A percentile compares a stretch with the other conserved stretches of the same genome.
These are phyloP conservation scores for Sciaenops ocellatus DNA, from an alignment of 2,797 vertebrate genomes.

Conservation along the genomic window DNA sequence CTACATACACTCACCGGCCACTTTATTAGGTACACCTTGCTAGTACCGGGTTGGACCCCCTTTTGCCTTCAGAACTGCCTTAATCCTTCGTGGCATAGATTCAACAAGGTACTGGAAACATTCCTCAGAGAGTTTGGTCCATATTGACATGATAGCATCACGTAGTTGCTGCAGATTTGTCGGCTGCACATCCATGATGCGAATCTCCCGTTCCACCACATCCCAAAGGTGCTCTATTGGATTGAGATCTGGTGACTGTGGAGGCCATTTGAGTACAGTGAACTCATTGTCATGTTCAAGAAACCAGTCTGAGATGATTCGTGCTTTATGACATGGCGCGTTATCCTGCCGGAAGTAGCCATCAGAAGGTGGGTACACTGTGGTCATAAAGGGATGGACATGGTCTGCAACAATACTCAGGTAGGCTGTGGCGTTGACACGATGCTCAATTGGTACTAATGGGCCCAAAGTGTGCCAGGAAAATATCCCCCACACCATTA, in stretches of 20 bases:
- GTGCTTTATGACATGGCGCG: constrained; percentile 2
- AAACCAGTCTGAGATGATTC: constrained; percentile 5
- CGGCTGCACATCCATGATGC: constrained; percentile 67
- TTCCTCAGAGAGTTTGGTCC: constrained; percentile 5
- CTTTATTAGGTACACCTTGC: no score
- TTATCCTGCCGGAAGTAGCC: constrained; percentile 63
- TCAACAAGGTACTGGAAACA: no score
- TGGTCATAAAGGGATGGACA: constrained; percentile 46
- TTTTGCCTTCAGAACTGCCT: no score
- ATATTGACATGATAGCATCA: constrained; percentile 48
- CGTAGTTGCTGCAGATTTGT: constrained; percentile 67
- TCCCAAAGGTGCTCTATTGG: constrained; percentile 29
- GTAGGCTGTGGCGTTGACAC: constrained; percentile 1
- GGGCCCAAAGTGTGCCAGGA: not conserved
- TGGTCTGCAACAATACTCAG: constrained; percentile 30
- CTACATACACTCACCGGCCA: no score
- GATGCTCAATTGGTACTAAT: not conserved
- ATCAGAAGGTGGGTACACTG: constrained; percentile 63
- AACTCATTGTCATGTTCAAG: no score
- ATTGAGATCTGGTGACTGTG: no score
- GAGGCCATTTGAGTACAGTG: no score
- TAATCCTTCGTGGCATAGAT: no score
- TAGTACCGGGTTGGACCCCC: no score
- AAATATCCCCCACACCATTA: not conserved
- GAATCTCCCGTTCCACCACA: constrained; percentile 63